These are phyloP conservation scores for Eulithis prunata DNA, from an alignment of 2,888 invertebrate genomes.

Conservation along the genomic window DNA sequence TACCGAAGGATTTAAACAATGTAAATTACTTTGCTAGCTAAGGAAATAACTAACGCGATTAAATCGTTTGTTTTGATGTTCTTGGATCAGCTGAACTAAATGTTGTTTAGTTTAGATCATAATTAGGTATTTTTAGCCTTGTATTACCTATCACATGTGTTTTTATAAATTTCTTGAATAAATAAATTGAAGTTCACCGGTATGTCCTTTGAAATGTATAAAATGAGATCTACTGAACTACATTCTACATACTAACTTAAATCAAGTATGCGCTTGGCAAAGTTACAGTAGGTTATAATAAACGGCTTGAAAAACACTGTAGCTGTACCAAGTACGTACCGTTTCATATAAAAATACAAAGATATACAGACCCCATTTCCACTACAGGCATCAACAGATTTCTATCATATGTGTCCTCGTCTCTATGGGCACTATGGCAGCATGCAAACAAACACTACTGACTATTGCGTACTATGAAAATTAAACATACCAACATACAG, in stretches of 20 bases:
- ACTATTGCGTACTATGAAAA: constrained; percentile 54
- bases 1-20: background rate
- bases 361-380: constrained; percentile 77
- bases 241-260: background rate
- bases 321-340: background rate
- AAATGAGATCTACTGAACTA: constrained; percentile 6
- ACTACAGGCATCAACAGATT: constrained; percentile 68
- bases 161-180: too few relatives aligned
- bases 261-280: background rate
- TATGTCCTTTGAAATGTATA: background rate
- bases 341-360: constrained; percentile 5
- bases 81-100: too few relatives aligned
- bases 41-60: too few relatives aligned
- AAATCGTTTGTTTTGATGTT: too few relatives aligned
- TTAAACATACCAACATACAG: too few relatives aligned
- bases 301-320: background rate
- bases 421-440: constrained; percentile 71
- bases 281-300: background rate
- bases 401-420: constrained; percentile 68
- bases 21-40: too few relatives aligned
- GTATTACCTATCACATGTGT: too few relatives aligned
- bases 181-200: too few relatives aligned
- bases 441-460: constrained; percentile 80
- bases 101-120: too few relatives aligned
- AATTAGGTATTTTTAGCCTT: too few relatives aligned